Evolutionary conservation across 2,888 invertebrate genomes (phyloP).

Genomic region (Strigamia maritima): DNA sequence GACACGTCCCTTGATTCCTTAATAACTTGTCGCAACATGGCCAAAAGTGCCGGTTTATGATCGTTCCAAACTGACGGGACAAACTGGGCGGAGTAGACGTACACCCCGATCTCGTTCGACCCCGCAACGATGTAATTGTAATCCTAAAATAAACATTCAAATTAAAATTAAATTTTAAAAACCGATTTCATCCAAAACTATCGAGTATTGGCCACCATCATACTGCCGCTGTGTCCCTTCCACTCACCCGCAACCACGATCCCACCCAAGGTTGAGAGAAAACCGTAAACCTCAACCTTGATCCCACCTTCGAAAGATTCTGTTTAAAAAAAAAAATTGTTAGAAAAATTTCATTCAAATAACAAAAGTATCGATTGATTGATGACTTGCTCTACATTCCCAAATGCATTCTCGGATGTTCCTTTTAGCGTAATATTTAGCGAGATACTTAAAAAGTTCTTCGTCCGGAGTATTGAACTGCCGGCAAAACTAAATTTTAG

Average conservation of each 20-base stretch:
- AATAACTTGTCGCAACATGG: constrained; percentile 77
- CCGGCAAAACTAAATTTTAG: too few species aligned
- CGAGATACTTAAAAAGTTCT: not conserved
- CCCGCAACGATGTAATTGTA: constrained; percentile 92
- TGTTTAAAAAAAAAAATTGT: constrained; percentile 4
- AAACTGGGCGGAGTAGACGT: constrained; percentile 90
- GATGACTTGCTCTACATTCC: not conserved
- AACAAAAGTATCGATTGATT: too few species aligned
- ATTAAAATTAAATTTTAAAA: not conserved
- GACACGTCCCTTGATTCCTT: constrained; percentile 37
- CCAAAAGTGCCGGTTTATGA: constrained; percentile 77
- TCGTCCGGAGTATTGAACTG: constrained; percentile 30
- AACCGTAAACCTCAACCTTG: too few species aligned
- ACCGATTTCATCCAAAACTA: not conserved
- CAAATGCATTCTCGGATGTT: constrained; percentile 35
- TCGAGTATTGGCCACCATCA: constrained; percentile 25
- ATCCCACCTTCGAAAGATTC: constrained; percentile 31
- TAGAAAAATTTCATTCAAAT: not conserved
- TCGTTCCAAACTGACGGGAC: constrained; percentile 87
- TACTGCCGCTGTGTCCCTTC: constrained; percentile 37
- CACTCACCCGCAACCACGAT: constrained; percentile 31
- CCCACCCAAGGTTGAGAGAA: too few species aligned
- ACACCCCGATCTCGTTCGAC: constrained; percentile 90
- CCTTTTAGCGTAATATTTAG: not conserved
- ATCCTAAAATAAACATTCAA: constrained; percentile 63